A percentile compares a stretch with the other conserved stretches of the same genome.
phyloP scores from a whole-genome alignment of 2,888 invertebrate genomes.

The Synanthedon vespiformis region DNA sequence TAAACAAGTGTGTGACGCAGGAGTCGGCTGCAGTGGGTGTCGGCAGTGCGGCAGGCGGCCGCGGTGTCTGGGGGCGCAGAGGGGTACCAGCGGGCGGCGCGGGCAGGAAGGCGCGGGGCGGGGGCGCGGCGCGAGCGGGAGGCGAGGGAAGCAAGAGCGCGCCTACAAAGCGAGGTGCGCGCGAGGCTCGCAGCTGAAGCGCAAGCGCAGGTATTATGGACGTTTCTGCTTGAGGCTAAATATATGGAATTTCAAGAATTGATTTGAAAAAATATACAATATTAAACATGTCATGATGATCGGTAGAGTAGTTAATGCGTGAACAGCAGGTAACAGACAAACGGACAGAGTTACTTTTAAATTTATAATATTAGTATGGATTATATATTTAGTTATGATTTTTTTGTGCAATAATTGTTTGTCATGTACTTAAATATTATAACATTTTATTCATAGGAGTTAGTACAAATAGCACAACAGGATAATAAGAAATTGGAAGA shows the following conservation, averaged over 20 bases:
- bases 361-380: no score
- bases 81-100: conserved; percentile 76
- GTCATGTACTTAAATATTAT: no score
- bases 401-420: background rate
- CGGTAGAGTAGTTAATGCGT: no score
- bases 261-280: no score
- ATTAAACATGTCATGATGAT: no score
- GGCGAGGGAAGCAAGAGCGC: conserved; percentile 70
- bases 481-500: conserved; percentile 81
- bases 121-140: conserved; percentile 69
- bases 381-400: background rate
- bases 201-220: conserved; percentile 49
- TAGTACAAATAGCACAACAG: conserved; percentile 76
- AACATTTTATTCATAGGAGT: conserved; percentile 48
- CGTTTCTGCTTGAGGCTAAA: no score
- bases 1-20: conserved; percentile 21
- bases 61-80: conserved; percentile 77
- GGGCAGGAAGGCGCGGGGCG: conserved; percentile 62
- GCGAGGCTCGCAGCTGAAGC: conserved; percentile 72
- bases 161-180: conserved; percentile 75
- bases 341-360: no score
- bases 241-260: no score
- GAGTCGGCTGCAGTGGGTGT: conserved; percentile 81
- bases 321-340: no score
- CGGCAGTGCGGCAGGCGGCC: conserved; percentile 79